A percentile compares a stretch with the other conserved stretches of the same genome.
Evolutionary conservation across 2,888 invertebrate genomes (phyloP).

Genomic region (Conchocele bisecta): DNA sequence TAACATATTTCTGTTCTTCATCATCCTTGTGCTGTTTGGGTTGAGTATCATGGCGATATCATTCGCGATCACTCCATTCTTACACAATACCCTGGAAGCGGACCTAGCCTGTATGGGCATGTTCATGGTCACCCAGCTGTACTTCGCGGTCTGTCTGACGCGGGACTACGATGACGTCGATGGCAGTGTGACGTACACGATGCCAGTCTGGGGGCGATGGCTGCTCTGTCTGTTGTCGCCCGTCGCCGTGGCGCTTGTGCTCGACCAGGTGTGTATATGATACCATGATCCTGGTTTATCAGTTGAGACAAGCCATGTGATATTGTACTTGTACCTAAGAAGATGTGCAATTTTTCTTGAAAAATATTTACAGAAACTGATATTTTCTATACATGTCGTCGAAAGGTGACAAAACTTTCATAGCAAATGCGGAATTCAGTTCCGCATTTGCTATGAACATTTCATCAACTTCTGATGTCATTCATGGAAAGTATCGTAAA

Average conservation of each 20-base stretch:
- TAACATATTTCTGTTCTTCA: conserved; percentile 90
- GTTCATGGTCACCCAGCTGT: conserved; percentile 90
- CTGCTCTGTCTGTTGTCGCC: conserved; percentile 91
- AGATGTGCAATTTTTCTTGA: no score
- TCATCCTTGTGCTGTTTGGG: conserved; percentile 90
- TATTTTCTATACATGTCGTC: no score
- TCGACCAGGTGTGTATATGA: conserved; percentile 92
- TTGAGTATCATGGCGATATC: conserved; percentile 92
- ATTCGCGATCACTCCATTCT: conserved; percentile 93
- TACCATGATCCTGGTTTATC: no score
- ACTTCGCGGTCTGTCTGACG: conserved; percentile 90
- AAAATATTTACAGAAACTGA: no score
- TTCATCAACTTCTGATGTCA: no score
- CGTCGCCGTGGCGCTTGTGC: conserved; percentile 91
- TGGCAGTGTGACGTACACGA: conserved; percentile 63
- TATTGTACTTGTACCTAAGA: no score
- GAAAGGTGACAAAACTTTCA: no score
- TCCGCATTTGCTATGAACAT: no score
- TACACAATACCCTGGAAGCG: conserved; percentile 88
- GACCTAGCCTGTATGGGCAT: conserved; percentile 91
- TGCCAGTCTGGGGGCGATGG: conserved; percentile 88
- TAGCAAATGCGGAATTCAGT: no score
- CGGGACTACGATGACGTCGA: conserved; percentile 59
- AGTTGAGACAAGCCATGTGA: no score
- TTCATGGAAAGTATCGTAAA: no score